phyloP scores from a whole-genome alignment of 92 coral and sea anemone species.

The Porites cylindrica region DNA sequence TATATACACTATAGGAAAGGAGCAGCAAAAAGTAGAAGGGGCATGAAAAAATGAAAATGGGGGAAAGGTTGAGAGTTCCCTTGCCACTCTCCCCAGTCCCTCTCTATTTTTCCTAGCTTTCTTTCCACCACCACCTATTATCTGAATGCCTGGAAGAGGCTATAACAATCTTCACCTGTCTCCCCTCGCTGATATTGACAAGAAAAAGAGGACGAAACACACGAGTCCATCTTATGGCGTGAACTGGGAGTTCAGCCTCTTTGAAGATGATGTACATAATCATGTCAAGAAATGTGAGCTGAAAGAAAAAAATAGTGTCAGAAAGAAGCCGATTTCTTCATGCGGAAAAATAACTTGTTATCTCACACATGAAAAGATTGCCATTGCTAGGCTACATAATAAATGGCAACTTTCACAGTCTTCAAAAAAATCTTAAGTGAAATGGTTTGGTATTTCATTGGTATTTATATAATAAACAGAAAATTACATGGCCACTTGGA shows the following conservation, averaged over 20 bases:
- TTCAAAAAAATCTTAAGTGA: too few relatives aligned
- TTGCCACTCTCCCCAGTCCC: background rate
- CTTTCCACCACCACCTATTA: too few relatives aligned
- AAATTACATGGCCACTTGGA: too few relatives aligned
- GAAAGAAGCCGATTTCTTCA: background rate
- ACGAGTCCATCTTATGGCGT: slow-evolving; percentile 93
- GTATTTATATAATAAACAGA: too few relatives aligned
- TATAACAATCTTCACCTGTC: slow-evolving; percentile 72
- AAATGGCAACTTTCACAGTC: too few relatives aligned
- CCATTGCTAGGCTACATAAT: too few relatives aligned
- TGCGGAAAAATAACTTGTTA: background rate
- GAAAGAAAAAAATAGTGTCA: background rate
- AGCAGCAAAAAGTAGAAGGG: too few relatives aligned
- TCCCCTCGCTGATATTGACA: slow-evolving; percentile 92
- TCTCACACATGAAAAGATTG: background rate
- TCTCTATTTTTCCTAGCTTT: background rate
- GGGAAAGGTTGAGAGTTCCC: too few relatives aligned
- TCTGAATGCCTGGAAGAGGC: too few relatives aligned
- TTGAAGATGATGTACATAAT: slow-evolving; percentile 87
- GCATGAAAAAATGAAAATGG: too few relatives aligned
- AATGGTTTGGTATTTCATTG: too few relatives aligned
- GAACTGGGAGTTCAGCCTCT: slow-evolving; percentile 76
- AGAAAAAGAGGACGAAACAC: slow-evolving; percentile 85
- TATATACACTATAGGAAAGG: too few relatives aligned
- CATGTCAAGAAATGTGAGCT: slow-evolving; percentile 96